Evolutionary conservation across 1,140 invertebrate genomes (phyloP).

Genomic region (Leptinotarsa texana): DNA sequence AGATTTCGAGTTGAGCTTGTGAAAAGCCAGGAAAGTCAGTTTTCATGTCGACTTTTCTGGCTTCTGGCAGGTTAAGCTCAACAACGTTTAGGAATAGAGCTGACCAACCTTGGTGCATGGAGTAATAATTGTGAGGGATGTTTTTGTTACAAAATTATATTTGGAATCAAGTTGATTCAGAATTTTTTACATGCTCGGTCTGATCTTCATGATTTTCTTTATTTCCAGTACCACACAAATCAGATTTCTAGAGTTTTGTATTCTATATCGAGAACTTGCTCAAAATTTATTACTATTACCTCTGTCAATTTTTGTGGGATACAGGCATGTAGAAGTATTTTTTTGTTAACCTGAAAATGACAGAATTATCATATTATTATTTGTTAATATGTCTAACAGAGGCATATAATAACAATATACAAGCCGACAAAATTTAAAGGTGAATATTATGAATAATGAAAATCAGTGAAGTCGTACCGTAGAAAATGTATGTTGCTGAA

Average conservation of each 20-base stretch:
- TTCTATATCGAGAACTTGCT: slow-evolving; percentile 78
- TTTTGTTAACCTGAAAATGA: slow-evolving; percentile 66
- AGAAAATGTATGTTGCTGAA: too few relatives aligned
- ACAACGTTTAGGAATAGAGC: slow-evolving; percentile 80
- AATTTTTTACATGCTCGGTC: slow-evolving; percentile 55
- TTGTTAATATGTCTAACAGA: background rate
- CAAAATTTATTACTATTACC: slow-evolving; percentile 77
- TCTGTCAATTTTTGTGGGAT: slow-evolving; percentile 94
- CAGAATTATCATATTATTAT: slow-evolving; percentile 12
- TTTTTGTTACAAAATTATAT: too few relatives aligned
- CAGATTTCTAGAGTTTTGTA: slow-evolving; percentile 80
- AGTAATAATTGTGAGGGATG: too few relatives aligned
- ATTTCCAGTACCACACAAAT: slow-evolving; percentile 71
- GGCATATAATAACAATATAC: too few relatives aligned
- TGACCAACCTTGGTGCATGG: slow-evolving; percentile 67
- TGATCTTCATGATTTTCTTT: slow-evolving; percentile 56
- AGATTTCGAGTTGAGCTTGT: too few relatives aligned
- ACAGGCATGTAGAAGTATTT: slow-evolving; percentile 92
- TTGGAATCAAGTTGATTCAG: slow-evolving; percentile 40
- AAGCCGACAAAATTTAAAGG: too few relatives aligned
- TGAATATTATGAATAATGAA: too few relatives aligned
- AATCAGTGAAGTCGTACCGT: too few relatives aligned
- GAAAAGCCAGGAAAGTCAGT: too few relatives aligned
- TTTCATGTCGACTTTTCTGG: slow-evolving; percentile 57
- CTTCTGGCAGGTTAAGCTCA: slow-evolving; percentile 68